These are phyloP conservation scores for Iguana delicatissima DNA, from an alignment of 2,797 vertebrate species.

Conservation along the genomic window DNA sequence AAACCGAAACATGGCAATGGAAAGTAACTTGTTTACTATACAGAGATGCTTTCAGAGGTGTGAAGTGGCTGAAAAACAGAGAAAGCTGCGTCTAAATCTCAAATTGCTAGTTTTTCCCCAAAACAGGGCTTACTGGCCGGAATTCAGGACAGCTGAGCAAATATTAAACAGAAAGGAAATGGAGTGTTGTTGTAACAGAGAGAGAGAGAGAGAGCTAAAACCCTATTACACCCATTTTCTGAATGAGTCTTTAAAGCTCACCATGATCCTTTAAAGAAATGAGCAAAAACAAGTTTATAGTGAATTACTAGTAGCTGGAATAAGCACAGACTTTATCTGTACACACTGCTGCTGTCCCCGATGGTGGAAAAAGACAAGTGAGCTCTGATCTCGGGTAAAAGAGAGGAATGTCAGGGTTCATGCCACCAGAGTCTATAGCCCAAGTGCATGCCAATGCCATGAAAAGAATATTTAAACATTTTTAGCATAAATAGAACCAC, in stretches of 20 bases:
- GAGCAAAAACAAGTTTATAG: not conserved
- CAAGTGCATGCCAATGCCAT: no score
- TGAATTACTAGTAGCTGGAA: not conserved
- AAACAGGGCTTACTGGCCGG: not conserved
- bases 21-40: not conserved
- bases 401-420: not conserved
- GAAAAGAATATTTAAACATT: not conserved
- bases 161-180: not conserved
- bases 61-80: not conserved
- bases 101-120: not conserved
- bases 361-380: not conserved
- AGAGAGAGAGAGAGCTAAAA: not conserved
- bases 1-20: not conserved
- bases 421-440: not conserved
- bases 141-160: slow-evolving; percentile 1
- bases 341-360: slow-evolving; percentile 1
- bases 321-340: not conserved
- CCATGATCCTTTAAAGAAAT: not conserved
- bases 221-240: not conserved
- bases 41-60: not conserved
- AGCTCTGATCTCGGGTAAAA: not conserved
- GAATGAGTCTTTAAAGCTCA: not conserved
- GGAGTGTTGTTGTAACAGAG: not conserved
- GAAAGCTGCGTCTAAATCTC: not conserved
- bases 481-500: not conserved